These are phyloP conservation scores for Linnaemya vulpina DNA, from an alignment of 2,888 invertebrate species.

Conservation along the genomic window DNA sequence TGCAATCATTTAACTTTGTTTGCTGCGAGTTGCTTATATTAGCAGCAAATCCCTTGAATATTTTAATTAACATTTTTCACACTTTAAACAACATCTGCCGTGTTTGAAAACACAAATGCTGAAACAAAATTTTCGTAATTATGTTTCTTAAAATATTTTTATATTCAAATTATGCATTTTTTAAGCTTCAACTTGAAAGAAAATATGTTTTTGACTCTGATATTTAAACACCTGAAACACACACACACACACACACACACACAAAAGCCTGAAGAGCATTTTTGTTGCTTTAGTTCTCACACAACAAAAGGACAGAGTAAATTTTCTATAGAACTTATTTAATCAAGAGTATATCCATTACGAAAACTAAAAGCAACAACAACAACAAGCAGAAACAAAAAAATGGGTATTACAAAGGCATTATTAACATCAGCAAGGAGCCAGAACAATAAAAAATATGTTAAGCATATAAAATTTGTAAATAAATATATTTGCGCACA, in stretches of 20 bases:
- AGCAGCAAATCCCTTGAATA: too few species aligned
- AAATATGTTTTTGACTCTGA: slow-evolving; percentile 15
- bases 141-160: too few species aligned
- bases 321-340: slow-evolving; percentile 27
- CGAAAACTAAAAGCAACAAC: slow-evolving; percentile 6
- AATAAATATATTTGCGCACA: background rate
- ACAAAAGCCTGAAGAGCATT: background rate
- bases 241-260: too few species aligned
- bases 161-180: too few species aligned
- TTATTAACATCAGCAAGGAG: background rate
- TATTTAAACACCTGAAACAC: background rate
- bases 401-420: slow-evolving; percentile 16
- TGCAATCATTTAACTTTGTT: too few species aligned
- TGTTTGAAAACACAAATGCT: too few species aligned
- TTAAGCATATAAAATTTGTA: slow-evolving; percentile 21
- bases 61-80: too few species aligned
- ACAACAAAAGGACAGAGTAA: slow-evolving; percentile 6
- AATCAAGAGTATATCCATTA: background rate
- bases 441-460: slow-evolving; percentile 1
- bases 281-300: background rate
- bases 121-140: too few species aligned
- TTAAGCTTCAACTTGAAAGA: background rate
- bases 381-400: background rate
- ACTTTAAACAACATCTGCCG: too few species aligned
- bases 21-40: too few species aligned